These are phyloP conservation scores for Poecile montanus DNA, from an alignment of 2,797 vertebrate species.

Conservation along the genomic window DNA sequence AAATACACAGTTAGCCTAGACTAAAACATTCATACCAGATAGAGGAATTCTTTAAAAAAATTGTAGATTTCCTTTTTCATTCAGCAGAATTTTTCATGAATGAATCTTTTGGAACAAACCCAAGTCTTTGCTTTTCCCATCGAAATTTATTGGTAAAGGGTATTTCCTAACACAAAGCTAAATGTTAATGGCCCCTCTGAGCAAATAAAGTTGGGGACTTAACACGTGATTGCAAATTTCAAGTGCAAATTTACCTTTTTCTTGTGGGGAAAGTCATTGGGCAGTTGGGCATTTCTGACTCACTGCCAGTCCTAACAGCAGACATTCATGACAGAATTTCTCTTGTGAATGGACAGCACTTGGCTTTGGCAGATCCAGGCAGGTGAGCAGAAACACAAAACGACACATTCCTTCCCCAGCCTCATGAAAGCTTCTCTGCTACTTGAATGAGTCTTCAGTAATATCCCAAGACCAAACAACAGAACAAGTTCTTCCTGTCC, in stretches of 20 bases:
- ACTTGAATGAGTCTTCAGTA: neutral
- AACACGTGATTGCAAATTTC: neutral
- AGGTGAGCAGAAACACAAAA: neutral
- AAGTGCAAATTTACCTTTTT: slow-evolving; percentile 20
- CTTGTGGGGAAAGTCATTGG: neutral
- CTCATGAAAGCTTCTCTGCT: neutral
- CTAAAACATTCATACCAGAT: neutral
- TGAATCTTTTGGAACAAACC: neutral
- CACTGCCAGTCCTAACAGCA: neutral
- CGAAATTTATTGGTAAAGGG: neutral
- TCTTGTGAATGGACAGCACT: neutral
- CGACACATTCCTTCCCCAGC: neutral
- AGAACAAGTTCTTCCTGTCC: neutral
- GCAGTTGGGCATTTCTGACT: neutral
- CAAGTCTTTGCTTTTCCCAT: neutral
- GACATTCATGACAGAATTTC: neutral
- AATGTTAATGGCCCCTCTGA: slow-evolving; percentile 5
- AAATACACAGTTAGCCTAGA: neutral
- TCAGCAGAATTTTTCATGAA: slow-evolving; percentile 38
- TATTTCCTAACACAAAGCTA: slow-evolving; percentile 29
- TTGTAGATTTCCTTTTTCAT: neutral
- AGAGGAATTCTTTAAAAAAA: neutral
- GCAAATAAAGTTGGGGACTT: neutral
- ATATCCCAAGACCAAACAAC: neutral
- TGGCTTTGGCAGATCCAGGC: neutral